Percentiles rank a stretch among this genome's conserved stretches.
phyloP scores from a whole-genome alignment of 1,140 invertebrate species.

The Pogonomyrmex californicus region DNA sequence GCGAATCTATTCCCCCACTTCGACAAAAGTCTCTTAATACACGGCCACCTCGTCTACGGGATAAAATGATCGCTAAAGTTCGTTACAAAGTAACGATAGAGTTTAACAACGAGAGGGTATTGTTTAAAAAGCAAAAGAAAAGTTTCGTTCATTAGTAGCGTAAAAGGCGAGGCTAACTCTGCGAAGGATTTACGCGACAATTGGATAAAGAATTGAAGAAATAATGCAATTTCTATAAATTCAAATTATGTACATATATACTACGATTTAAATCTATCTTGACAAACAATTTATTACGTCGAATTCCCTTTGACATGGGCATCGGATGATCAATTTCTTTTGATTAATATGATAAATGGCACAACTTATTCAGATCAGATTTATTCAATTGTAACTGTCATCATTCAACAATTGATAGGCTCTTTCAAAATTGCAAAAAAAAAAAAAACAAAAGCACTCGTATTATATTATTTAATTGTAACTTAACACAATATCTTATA shows the following conservation, averaged over 20 bases:
- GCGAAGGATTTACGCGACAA: background rate
- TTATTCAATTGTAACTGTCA: background rate
- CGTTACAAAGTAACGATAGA: conserved; percentile 59
- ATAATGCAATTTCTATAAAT: conserved; percentile 67
- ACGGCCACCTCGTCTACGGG: conserved; percentile 54
- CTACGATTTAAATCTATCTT: background rate
- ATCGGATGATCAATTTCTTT: background rate
- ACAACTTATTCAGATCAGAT: background rate
- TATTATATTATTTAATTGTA: conserved; percentile 4
- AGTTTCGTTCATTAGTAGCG: conserved; percentile 77
- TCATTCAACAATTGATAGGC: conserved; percentile 14
- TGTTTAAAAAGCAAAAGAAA: conserved; percentile 78
- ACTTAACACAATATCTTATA: background rate
- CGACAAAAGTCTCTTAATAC: conserved; percentile 67
- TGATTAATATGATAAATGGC: conserved; percentile 30
- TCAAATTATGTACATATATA: conserved; percentile 2
- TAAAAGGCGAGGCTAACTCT: conserved; percentile 42
- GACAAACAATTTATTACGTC: background rate
- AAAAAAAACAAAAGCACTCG: background rate
- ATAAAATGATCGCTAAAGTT: conserved; percentile 79
- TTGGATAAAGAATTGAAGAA: conserved; percentile 57
- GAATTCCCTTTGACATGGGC: conserved; percentile 6
- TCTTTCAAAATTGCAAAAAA: background rate
- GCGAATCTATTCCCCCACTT: conserved; percentile 4
- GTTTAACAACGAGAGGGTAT: conserved; percentile 69